Conservation (phyloP, 2,888 invertebrate species). For the Hoplodrina ambigua region DNA sequence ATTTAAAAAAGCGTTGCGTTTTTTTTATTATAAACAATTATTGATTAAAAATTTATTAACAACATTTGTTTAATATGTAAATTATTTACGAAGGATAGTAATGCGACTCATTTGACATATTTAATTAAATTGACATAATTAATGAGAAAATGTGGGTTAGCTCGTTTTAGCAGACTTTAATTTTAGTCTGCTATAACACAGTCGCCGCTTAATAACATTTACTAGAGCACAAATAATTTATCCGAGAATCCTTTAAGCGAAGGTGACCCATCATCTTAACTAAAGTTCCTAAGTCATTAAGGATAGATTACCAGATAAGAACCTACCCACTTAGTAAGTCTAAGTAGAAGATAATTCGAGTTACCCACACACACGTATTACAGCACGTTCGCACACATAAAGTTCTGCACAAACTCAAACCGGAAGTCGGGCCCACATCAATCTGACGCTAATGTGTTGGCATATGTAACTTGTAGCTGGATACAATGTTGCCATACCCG, state of each 20-base stretch:
- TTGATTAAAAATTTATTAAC: too few relatives aligned
- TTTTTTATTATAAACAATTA: too few relatives aligned
- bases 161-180: too few relatives aligned
- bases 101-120: too few relatives aligned
- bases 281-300: constrained; percentile 58
- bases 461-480: constrained; percentile 59
- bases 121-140: too few relatives aligned
- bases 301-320: constrained; percentile 62
- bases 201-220: not conserved
- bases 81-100: too few relatives aligned
- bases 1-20: too few relatives aligned
- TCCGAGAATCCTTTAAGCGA: constrained; percentile 22
- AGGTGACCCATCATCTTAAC: constrained; percentile 53
- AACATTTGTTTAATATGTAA: too few relatives aligned
- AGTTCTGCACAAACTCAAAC: constrained; percentile 72
- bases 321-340: constrained; percentile 58
- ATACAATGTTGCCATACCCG: constrained; percentile 57
- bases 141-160: too few relatives aligned
- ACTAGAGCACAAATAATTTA: constrained; percentile 30
- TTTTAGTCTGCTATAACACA: too few relatives aligned
- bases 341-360: constrained; percentile 65
- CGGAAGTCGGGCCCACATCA: constrained; percentile 72
- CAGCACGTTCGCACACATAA: constrained; percentile 70
- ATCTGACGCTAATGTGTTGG: constrained; percentile 67
- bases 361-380: constrained; percentile 63